These are phyloP conservation scores for Mesocricetus auratus DNA, from an alignment of 2,113 vertebrate genomes.

Conservation along the genomic window DNA sequence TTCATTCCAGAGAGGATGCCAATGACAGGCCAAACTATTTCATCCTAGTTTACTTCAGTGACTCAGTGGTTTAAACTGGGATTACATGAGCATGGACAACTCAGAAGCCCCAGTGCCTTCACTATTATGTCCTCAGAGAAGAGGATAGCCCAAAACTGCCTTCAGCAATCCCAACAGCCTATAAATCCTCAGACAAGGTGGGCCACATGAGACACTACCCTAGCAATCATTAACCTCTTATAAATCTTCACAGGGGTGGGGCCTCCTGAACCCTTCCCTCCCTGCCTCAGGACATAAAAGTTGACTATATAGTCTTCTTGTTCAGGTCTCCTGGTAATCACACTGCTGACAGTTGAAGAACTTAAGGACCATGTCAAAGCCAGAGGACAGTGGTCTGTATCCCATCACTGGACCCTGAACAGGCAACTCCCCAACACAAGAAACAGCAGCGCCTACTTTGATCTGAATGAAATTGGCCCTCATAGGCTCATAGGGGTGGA, in stretches of 20 bases:
- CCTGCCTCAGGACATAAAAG: neutral
- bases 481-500: neutral
- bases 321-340: neutral
- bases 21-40: neutral
- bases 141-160: neutral
- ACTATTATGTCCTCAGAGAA: neutral
- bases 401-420: neutral
- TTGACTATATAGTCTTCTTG: neutral
- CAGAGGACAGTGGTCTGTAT: neutral
- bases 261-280: neutral
- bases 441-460: neutral
- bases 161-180: neutral
- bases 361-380: neutral
- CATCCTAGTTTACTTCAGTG: neutral
- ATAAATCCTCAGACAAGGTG: neutral
- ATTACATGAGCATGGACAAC: neutral
- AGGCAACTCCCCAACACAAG: neutral
- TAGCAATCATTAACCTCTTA: neutral
- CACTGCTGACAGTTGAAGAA: neutral
- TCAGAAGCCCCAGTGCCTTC: neutral
- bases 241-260: neutral
- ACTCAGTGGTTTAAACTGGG: neutral
- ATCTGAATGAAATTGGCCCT: neutral
- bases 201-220: neutral
- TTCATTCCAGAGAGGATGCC: neutral